Conservation (phyloP, 2,888 invertebrate species). For the Norana najaformis region DNA sequence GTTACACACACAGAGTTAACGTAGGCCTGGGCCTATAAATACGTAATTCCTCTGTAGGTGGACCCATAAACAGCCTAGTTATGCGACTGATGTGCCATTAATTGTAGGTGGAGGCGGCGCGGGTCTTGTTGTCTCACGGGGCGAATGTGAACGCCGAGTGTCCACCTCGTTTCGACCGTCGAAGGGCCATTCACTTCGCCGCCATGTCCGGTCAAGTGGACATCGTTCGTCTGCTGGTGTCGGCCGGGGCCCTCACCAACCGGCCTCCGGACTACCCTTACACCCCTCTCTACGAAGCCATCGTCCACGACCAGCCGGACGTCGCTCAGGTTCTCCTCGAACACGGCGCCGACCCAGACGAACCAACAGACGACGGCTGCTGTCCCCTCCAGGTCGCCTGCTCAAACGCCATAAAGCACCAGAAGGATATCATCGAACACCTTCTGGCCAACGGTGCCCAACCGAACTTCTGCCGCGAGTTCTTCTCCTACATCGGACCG, state of each 20-base stretch:
- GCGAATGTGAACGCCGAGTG: constrained; percentile 85
- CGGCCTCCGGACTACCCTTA: constrained; percentile 70
- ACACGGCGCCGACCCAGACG: constrained; percentile 64
- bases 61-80: background rate
- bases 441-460: constrained; percentile 55
- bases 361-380: constrained; percentile 59
- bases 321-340: constrained; percentile 59
- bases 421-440: constrained; percentile 51
- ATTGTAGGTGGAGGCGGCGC: constrained; percentile 49
- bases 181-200: constrained; percentile 86
- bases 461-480: constrained; percentile 64
- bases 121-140: constrained; percentile 75
- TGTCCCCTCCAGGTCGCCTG: constrained; percentile 63
- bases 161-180: constrained; percentile 81
- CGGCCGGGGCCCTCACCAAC: constrained; percentile 78
- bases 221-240: constrained; percentile 76
- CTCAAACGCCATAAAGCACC: constrained; percentile 52
- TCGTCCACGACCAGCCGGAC: constrained; percentile 66
- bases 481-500: constrained; percentile 67
- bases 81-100: background rate
- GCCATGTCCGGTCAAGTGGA: constrained; percentile 76
- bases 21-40: background rate
- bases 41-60: background rate
- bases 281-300: constrained; percentile 82
- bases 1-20: too few relatives aligned